Evolutionary conservation across 2,113 vertebrate species (phyloP).

Genomic region (Anguilla rostrata): DNA sequence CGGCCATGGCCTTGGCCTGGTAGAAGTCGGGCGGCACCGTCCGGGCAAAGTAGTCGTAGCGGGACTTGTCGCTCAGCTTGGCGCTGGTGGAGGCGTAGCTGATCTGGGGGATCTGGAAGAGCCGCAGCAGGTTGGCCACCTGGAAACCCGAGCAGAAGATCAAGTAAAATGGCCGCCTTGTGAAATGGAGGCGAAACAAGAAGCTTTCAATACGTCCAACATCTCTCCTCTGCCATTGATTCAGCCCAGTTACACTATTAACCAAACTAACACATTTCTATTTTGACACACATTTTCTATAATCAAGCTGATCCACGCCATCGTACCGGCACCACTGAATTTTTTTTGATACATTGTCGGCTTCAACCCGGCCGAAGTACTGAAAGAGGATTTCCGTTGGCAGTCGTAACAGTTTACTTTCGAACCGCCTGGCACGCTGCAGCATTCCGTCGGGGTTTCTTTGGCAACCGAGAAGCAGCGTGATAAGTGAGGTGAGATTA

Average conservation of each 20-base stretch:
- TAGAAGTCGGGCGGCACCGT: conserved; percentile 97
- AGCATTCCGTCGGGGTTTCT: not conserved
- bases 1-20: conserved; percentile 98
- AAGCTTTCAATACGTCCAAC: not conserved
- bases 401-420: no score
- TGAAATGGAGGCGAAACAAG: not conserved
- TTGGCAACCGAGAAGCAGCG: no score
- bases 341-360: no score
- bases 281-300: not conserved
- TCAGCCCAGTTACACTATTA: not conserved
- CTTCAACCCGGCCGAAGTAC: no score
- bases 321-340: no score
- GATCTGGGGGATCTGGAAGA: conserved; percentile 98
- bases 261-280: not conserved
- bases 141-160: conserved; percentile 46
- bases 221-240: not conserved
- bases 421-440: no score
- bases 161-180: not conserved
- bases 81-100: conserved; percentile 98
- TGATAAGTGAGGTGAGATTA: not conserved
- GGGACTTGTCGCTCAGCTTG: conserved; percentile 95
- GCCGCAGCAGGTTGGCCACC: conserved; percentile 95
- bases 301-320: not conserved
- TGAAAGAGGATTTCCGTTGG: no score
- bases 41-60: conserved; percentile 94